Evolutionary conservation across 2,888 invertebrate species (phyloP), one percentile per base, ranked within the genome.

Genomic region (Venusia cambrica): DNA sequence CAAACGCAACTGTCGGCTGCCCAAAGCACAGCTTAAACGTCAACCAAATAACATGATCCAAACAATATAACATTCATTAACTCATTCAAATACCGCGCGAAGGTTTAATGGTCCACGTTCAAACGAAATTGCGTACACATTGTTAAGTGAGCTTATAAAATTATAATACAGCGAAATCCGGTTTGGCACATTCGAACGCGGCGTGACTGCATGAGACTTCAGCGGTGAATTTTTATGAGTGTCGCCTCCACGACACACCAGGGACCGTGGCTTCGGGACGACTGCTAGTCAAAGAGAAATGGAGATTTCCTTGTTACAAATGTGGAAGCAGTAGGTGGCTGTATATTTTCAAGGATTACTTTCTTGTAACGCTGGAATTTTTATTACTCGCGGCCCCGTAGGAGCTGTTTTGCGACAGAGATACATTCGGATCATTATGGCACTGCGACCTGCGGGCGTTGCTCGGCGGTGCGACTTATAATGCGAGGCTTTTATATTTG

Each of bases 261-360:
- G 83, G 79, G 83, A 80, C 68, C 68, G 54, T 74, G 78, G 75
- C 78, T 74, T 74, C 73, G 72, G 72, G 81, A 80, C 76, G 83
- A 73, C 80, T 76, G 70, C 65, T 65, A 79, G 76, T 81, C 81
- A 84, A 83, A 83, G 81, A 76, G 79, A 83, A 81, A 84, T 84
- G 80, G 80, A 81, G 80, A 83, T 84, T 83, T 81, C 65, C 63
- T 70, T 66, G 83, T 79, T 81, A 83, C 81, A 81, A 84, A 84
- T 83, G 80, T 79, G 76, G 66, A 74, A 79, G 72, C 73, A 65
- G 77, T 76, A 74, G 73, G 64, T 62, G 67, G 74, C 68, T 73
- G 76, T 81, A 83, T 83, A 75, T 83, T 78, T 81, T 78, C 74
- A 62, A 60, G 78, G 79, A 83, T 81, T 84, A 83, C 80, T 73